Evolutionary conservation across 2,888 invertebrate genomes (phyloP).

Genomic region (Drosophila suboccidentalis): DNA sequence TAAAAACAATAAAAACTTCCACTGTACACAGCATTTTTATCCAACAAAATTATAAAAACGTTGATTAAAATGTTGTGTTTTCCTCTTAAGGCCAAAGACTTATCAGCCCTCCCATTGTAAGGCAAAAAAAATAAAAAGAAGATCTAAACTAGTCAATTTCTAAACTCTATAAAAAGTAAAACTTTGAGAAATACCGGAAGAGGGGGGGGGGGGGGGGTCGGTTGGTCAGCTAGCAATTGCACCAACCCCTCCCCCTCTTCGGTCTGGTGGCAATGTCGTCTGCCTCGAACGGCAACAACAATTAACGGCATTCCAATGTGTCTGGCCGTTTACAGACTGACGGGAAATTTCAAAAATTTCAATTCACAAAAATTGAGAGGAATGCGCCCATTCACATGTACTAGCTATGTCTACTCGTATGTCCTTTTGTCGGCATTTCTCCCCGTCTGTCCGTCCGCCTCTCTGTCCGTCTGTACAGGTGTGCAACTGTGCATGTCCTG

Average conservation of each 20-base stretch:
- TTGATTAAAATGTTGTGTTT: too few species aligned
- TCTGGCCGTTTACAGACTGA: constrained; percentile 73
- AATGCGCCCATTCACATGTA: constrained; percentile 61
- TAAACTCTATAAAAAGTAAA: neutral
- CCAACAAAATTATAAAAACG: too few species aligned
- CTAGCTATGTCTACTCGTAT: constrained; percentile 16
- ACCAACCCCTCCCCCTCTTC: neutral
- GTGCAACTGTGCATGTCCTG: constrained; percentile 31
- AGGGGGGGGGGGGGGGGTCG: neutral
- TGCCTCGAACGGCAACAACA: constrained; percentile 54
- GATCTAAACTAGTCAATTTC: neutral
- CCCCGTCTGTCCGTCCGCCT: constrained; percentile 5
- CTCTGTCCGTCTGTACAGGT: constrained; percentile 20
- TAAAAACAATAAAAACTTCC: too few species aligned
- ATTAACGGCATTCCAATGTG: constrained; percentile 79
- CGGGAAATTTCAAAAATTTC: constrained; percentile 81
- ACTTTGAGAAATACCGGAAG: neutral
- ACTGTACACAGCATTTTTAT: too few species aligned
- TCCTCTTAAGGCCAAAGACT: too few species aligned
- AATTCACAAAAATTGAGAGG: constrained; percentile 78
- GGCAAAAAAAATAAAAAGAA: neutral
- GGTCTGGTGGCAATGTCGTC: constrained; percentile 29
- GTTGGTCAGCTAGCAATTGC: neutral
- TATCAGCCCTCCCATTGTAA: too few species aligned
- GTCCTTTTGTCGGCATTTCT: constrained; percentile 23